Evolutionary conservation across 2,888 invertebrate species (phyloP).

Genomic region (Cryptosula pallasiana): DNA sequence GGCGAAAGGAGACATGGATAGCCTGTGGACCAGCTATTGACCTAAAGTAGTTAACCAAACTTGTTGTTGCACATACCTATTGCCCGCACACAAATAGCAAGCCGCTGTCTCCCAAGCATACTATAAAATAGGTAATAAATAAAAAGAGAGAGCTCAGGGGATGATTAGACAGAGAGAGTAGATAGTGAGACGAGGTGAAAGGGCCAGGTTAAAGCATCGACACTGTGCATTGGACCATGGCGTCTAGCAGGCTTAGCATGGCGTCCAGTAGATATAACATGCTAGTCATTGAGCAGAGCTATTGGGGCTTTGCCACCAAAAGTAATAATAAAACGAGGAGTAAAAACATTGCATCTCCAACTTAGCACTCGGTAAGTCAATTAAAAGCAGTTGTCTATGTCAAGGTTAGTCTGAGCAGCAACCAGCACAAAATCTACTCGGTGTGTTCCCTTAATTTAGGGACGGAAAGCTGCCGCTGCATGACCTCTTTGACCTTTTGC

Average conservation of each 20-base stretch:
- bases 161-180: too few species aligned
- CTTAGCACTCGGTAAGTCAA: neutral
- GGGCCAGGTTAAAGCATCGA: too few species aligned
- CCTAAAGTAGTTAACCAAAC: neutral
- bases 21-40: neutral
- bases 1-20: too few species aligned
- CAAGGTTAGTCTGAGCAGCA: neutral
- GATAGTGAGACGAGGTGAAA: too few species aligned
- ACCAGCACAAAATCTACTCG: neutral
- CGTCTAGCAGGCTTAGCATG: too few species aligned
- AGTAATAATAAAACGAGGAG: neutral
- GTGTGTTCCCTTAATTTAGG: neutral
- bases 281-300: conserved; percentile 22
- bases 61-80: neutral
- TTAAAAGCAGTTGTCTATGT: too few species aligned
- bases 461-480: conserved; percentile 5
- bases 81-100: too few species aligned
- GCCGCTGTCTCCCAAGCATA: too few species aligned
- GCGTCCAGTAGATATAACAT: too few species aligned
- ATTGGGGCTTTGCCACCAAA: neutral
- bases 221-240: too few species aligned
- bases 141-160: too few species aligned
- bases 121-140: too few species aligned
- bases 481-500: neutral
- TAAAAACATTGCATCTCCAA: neutral